These are phyloP conservation scores for Turdus rufiventris DNA, from an alignment of 2,113 vertebrate species.

Conservation along the genomic window DNA sequence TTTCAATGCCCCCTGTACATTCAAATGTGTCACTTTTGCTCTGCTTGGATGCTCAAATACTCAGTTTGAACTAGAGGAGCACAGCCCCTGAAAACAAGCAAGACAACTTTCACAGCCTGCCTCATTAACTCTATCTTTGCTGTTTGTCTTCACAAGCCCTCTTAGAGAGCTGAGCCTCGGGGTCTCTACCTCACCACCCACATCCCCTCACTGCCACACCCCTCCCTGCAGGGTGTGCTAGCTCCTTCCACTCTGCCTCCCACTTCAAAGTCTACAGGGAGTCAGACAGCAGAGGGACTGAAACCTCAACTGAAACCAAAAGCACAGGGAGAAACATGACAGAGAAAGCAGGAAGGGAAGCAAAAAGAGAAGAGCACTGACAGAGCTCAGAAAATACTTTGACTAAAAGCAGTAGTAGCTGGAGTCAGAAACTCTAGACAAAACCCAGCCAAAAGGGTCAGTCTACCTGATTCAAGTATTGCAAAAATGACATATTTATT, in stretches of 20 bases:
- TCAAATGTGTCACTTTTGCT: not conserved
- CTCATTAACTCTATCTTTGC: not conserved
- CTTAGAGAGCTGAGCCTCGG: not conserved
- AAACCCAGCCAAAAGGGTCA: not conserved
- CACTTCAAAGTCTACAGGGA: not conserved
- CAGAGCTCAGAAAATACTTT: not conserved
- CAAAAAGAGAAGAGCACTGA: not conserved
- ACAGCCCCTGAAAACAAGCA: not conserved
- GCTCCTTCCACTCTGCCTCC: not conserved
- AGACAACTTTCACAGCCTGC: not conserved
- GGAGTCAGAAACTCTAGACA: not conserved
- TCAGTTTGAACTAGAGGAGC: not conserved
- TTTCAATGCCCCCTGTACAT: not conserved
- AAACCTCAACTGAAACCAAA: not conserved
- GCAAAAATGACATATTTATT: not conserved
- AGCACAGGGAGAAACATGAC: not conserved
- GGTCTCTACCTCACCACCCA: not conserved
- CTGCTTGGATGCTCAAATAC: not conserved
- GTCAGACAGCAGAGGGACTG: not conserved
- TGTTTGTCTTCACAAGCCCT: not conserved
- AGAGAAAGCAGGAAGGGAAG: not conserved
- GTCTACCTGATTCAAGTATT: not conserved
- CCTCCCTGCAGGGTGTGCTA: fast-evolving
- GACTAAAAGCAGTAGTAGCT: not conserved
- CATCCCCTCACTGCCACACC: not conserved